Percentiles rank a stretch among this genome's conserved stretches.
These are phyloP conservation scores for Metacarcinus magister DNA, from an alignment of 2,888 invertebrate genomes.

Conservation along the genomic window DNA sequence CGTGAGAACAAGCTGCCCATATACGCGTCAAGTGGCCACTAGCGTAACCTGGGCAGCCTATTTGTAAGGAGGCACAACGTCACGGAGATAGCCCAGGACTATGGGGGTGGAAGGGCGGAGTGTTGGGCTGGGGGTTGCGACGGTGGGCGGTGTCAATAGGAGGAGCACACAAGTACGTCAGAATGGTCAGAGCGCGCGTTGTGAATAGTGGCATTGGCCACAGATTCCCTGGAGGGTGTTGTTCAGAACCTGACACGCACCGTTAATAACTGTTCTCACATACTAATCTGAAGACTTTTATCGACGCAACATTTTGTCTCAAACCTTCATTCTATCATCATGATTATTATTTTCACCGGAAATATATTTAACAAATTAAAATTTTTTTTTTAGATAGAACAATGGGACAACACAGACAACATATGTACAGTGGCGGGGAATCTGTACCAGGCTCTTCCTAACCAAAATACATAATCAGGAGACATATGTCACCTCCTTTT, in stretches of 20 bases:
- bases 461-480: too few species aligned
- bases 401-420: too few species aligned
- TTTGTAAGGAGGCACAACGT: conserved; percentile 39
- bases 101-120: not conserved
- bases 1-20: conserved; percentile 65
- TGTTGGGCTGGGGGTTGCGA: not conserved
- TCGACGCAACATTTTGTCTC: too few species aligned
- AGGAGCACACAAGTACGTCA: not conserved
- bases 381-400: too few species aligned
- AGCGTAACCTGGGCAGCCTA: conserved; percentile 19
- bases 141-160: conserved; percentile 9
- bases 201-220: not conserved
- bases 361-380: too few species aligned
- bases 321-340: too few species aligned
- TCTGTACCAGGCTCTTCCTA: too few species aligned
- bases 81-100: not conserved
- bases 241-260: not conserved
- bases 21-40: conserved; percentile 73
- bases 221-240: not conserved
- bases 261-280: not conserved
- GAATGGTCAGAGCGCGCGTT: not conserved
- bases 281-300: not conserved
- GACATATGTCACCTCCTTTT: too few species aligned
- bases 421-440: too few species aligned
- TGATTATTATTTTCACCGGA: too few species aligned